These are phyloP conservation scores for Zosterops lateralis DNA, from an alignment of 2,113 vertebrate species.

Conservation along the genomic window DNA sequence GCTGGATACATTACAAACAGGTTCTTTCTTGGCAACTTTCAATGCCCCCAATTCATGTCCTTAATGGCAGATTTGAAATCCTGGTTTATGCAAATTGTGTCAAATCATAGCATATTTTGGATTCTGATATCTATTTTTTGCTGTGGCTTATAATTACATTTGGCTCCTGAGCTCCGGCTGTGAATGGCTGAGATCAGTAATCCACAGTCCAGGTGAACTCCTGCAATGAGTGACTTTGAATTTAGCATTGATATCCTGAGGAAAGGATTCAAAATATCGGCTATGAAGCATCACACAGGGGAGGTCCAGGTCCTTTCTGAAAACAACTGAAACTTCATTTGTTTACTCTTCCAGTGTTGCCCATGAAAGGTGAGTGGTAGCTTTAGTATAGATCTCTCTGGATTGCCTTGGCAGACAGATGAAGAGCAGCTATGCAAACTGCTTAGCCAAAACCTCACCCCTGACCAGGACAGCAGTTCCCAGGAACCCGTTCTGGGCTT, in stretches of 20 bases:
- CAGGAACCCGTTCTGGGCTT: neutral
- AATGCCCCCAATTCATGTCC: constrained; percentile 37
- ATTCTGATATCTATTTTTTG: constrained; percentile 18
- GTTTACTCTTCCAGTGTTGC: neutral
- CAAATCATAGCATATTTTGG: constrained; percentile 46
- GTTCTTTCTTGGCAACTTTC: neutral
- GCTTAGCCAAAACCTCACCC: neutral
- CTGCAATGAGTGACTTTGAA: neutral
- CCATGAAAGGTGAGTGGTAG: neutral
- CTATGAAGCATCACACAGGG: neutral
- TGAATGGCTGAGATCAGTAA: constrained; percentile 1
- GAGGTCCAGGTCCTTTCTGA: neutral
- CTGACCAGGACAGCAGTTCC: neutral
- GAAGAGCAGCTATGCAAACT: neutral
- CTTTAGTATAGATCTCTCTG: neutral
- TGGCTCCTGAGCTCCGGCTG: neutral
- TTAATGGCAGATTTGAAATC: constrained; percentile 48
- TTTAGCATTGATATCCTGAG: neutral
- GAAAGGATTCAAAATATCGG: fast-evolving
- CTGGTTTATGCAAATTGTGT: constrained; percentile 47
- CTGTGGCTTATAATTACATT: constrained; percentile 20
- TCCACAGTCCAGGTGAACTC: neutral
- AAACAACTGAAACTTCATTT: neutral
- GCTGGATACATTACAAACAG: neutral
- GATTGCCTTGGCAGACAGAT: neutral